Evolutionary conservation across 2,888 invertebrate genomes (phyloP), one percentile per base, ranked within the genome.

Genomic region (Cepaea hortensis): DNA sequence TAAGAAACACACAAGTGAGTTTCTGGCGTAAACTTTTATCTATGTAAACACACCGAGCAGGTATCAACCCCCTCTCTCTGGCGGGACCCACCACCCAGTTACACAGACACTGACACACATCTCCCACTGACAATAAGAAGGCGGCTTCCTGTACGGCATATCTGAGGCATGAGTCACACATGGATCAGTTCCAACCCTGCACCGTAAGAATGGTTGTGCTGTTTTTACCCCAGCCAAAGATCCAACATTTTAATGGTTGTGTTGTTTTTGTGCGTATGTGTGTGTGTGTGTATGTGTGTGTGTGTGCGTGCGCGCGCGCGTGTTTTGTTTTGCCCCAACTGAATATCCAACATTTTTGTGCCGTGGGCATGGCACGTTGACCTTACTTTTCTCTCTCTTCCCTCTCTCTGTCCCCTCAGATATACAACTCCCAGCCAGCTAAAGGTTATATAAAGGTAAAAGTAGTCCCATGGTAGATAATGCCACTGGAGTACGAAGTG

Each of bases 81-180:
- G 70, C 70, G 11, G 11, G 55, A 11, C 55, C 23, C 68, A 9
- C 65, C 72, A 81, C 48, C 23, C 81, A 68, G 46, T 50, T 55
- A 72, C n/a, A 77, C 61, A 77, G 9, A 77, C 61, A 61, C n/a
- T 61, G 55, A 55, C 61, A 55, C 55, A 77, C 61, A 55, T 11
- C 77, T 77, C 61, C 7, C 11, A 61, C 77, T 46, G 77, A 77
- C 77, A 73, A 84, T 62, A 84, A 73, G 77, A 75, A 85, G 77
- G 50, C 70, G 65, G 77, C 35, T 77, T 77, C 85, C 68, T 77
- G 77, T 77, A 18, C 62, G 46, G 65, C 18, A 62, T 68, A 61
- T 20, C 50, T 77, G 11, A n/a, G 23, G 77, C 77, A 77, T 79
- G 79, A 20, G 65, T 55, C 62, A n/a, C 2, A 48, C 6, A 18